Conservation (phyloP, 1,140 invertebrate genomes). For the Cydia pomonella region DNA sequence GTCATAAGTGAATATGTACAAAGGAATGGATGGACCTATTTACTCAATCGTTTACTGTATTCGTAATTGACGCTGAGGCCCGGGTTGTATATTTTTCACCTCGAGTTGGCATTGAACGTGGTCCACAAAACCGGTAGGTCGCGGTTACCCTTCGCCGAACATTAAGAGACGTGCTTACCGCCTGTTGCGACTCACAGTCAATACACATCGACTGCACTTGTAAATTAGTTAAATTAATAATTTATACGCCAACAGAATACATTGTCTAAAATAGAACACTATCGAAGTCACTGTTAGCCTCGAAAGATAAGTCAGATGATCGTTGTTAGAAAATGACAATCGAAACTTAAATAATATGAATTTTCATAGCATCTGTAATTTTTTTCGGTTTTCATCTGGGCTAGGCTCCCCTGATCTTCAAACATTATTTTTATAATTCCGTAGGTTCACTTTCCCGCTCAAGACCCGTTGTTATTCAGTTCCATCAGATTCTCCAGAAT, state of each 20-base stretch:
- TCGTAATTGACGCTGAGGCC: neutral
- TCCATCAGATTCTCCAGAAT: neutral
- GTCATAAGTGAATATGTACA: neutral
- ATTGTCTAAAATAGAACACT: too few species aligned
- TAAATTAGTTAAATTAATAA: neutral
- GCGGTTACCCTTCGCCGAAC: slow-evolving; percentile 72
- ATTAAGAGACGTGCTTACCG: slow-evolving; percentile 45
- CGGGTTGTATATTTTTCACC: slow-evolving; percentile 66
- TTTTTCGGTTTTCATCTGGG: too few species aligned
- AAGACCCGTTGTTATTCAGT: neutral
- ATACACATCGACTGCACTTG: neutral
- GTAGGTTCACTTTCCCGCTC: too few species aligned
- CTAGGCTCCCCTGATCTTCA: too few species aligned
- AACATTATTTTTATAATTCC: too few species aligned
- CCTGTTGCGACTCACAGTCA: slow-evolving; percentile 6
- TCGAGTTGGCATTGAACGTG: slow-evolving; percentile 70
- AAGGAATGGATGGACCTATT: neutral
- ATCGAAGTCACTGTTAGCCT: too few species aligned
- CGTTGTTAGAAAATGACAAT: too few species aligned
- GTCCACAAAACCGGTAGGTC: slow-evolving; percentile 71
- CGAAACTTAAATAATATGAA: too few species aligned
- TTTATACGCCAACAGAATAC: too few species aligned
- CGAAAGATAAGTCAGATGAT: too few species aligned
- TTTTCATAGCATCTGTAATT: too few species aligned
- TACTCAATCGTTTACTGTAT: slow-evolving; percentile 9